phyloP scores from a whole-genome alignment of 1,140 invertebrate genomes.

The Anastrepha ludens region DNA sequence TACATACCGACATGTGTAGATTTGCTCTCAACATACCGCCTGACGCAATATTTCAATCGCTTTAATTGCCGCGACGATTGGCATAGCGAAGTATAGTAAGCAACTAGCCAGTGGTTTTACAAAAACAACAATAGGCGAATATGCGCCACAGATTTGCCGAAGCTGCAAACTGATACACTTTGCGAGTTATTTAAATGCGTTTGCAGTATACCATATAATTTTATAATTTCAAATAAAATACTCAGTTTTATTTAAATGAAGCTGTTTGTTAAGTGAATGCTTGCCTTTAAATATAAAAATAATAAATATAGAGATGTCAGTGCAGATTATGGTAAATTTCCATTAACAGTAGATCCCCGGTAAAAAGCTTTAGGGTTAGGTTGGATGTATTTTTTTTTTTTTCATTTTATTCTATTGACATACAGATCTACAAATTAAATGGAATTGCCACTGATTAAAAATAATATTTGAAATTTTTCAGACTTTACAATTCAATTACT shows the following conservation, averaged over 20 bases:
- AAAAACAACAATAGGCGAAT: neutral
- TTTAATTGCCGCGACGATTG: constrained; percentile 19
- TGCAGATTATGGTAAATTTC: neutral
- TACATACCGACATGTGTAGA: neutral
- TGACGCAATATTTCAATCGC: constrained; percentile 53
- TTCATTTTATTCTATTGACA: too few relatives aligned
- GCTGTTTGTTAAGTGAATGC: neutral
- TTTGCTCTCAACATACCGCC: neutral
- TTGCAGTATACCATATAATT: neutral
- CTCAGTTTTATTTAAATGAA: constrained; percentile 36
- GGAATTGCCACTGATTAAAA: too few relatives aligned
- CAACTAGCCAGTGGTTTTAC: neutral
- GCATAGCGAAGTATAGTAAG: neutral
- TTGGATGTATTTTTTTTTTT: too few relatives aligned
- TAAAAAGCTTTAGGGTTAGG: too few relatives aligned
- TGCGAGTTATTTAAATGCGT: neutral
- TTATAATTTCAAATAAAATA: constrained; percentile 1
- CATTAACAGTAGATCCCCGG: neutral
- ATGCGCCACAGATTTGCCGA: neutral
- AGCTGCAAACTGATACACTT: neutral
- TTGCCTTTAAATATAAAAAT: too few relatives aligned
- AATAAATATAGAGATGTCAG: neutral
- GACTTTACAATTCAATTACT: too few relatives aligned
- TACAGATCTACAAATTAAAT: too few relatives aligned
- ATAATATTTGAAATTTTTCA: too few relatives aligned